Conservation (phyloP, 2,797 vertebrate genomes). For the Galaxias olidus region DNA sequence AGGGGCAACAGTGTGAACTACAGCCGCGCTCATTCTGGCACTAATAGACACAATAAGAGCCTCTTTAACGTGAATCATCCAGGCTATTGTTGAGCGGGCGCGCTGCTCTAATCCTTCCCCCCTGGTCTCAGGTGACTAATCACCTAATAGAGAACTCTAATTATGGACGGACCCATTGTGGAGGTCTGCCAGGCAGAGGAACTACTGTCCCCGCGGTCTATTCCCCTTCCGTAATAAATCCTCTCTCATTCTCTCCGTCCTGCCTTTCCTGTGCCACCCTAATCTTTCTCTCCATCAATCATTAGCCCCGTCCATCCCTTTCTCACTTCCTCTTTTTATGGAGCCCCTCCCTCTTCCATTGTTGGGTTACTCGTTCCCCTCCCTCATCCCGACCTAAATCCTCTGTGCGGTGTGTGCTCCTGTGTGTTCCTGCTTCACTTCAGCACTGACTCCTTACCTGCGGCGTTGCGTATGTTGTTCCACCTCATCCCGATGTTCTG, state of each 20-base stretch:
- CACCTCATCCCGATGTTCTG: conserved; percentile 96
- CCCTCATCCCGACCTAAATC: not conserved
- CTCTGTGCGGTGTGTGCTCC: too few species aligned
- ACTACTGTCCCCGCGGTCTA: conserved; percentile 5
- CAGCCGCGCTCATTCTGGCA: conserved; percentile 29
- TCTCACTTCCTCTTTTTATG: not conserved
- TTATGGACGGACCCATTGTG: conserved; percentile 35
- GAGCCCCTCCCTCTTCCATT: not conserved
- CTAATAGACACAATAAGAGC: conserved; percentile 41
- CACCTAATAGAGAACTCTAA: conserved; percentile 53
- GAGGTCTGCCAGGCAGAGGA: conserved; percentile 30
- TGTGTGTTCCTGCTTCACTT: not conserved
- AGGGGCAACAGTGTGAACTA: not conserved
- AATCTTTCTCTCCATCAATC: conserved; percentile 5
- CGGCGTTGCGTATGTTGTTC: conserved; percentile 86
- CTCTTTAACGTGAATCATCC: conserved; percentile 46
- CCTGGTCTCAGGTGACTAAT: conserved; percentile 53
- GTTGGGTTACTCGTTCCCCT: not conserved
- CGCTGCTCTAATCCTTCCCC: conserved; percentile 18
- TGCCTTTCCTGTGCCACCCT: not conserved
- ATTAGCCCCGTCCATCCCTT: not conserved
- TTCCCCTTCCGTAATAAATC: not conserved
- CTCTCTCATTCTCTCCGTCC: conserved; percentile 6
- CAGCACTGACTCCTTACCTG: conserved; percentile 70
- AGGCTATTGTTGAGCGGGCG: conserved; percentile 38